A percentile compares a stretch with the other conserved stretches of the same genome.
These are phyloP conservation scores for Ganaspis brasiliensis DNA, from an alignment of 2,888 invertebrate species.

Conservation along the genomic window DNA sequence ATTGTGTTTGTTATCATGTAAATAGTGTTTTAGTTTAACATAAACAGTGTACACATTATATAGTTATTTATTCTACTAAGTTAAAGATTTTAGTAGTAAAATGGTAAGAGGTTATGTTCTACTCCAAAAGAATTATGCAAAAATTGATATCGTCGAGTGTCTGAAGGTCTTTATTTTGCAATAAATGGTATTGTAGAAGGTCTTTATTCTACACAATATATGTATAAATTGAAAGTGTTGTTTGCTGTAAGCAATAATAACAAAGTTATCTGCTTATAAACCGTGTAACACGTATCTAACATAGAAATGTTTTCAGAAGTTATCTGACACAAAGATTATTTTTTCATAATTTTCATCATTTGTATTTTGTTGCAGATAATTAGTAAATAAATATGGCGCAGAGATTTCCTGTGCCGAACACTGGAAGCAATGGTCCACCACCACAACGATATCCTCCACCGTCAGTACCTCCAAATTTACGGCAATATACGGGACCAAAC, in stretches of 20 bases:
- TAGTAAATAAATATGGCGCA: slow-evolving; percentile 81
- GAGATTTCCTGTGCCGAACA: slow-evolving; percentile 82
- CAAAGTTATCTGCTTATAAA: background rate
- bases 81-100: too few species aligned
- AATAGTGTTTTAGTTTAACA: background rate
- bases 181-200: too few species aligned
- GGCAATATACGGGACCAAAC: slow-evolving; percentile 88
- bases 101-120: too few species aligned
- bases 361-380: slow-evolving; percentile 35
- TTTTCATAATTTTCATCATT: too few species aligned
- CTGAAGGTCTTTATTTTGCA: too few species aligned
- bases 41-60: background rate
- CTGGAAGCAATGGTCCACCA: slow-evolving; percentile 82
- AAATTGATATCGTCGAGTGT: too few species aligned
- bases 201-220: too few species aligned
- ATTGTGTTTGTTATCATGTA: background rate
- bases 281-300: background rate
- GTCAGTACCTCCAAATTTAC: slow-evolving; percentile 82
- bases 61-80: background rate
- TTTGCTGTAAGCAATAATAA: too few species aligned
- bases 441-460: slow-evolving; percentile 85
- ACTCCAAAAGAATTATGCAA: too few species aligned
- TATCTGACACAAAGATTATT: too few species aligned
- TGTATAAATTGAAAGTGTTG: too few species aligned
- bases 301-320: background rate